phyloP scores from a whole-genome alignment of 92 coral and sea anemone genomes.

The Muricea muricata region DNA sequence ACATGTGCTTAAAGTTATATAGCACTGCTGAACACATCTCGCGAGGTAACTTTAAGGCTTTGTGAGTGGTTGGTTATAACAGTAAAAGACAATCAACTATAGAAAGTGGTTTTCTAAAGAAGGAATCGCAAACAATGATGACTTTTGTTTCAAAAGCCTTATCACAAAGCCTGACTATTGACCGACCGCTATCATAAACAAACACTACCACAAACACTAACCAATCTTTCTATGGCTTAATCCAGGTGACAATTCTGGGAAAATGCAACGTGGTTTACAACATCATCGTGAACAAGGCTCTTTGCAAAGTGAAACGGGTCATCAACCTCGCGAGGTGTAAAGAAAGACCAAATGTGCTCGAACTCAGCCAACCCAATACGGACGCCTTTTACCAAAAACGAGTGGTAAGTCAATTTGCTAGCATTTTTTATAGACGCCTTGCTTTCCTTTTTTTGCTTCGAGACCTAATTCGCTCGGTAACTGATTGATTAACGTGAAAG shows the following conservation, averaged over 20 bases:
- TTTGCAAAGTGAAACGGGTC: conserved; percentile 24
- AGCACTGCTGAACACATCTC: too few relatives aligned
- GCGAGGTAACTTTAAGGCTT: too few relatives aligned
- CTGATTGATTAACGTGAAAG: too few relatives aligned
- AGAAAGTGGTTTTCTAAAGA: too few relatives aligned
- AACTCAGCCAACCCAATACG: conserved; percentile 1
- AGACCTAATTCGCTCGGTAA: too few relatives aligned
- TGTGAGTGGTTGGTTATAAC: too few relatives aligned
- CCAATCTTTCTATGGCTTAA: conserved; percentile 1
- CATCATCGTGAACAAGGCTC: conserved; percentile 28
- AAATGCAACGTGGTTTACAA: conserved; percentile 76
- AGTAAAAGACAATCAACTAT: too few relatives aligned
- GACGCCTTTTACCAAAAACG: neutral
- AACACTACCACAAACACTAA: neutral
- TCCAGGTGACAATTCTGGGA: conserved; percentile 78
- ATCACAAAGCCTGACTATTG: too few relatives aligned
- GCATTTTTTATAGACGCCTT: neutral
- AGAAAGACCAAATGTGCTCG: neutral
- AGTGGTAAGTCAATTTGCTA: neutral
- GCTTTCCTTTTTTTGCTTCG: too few relatives aligned
- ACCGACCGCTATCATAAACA: neutral
- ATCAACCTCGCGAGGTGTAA: neutral
- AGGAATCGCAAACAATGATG: too few relatives aligned
- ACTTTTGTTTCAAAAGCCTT: too few relatives aligned
- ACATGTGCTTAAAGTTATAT: too few relatives aligned